A percentile compares a stretch with the other conserved stretches of the same genome.
Conservation (phyloP, 2,797 vertebrate genomes). For the Molossus molossus region DNA sequence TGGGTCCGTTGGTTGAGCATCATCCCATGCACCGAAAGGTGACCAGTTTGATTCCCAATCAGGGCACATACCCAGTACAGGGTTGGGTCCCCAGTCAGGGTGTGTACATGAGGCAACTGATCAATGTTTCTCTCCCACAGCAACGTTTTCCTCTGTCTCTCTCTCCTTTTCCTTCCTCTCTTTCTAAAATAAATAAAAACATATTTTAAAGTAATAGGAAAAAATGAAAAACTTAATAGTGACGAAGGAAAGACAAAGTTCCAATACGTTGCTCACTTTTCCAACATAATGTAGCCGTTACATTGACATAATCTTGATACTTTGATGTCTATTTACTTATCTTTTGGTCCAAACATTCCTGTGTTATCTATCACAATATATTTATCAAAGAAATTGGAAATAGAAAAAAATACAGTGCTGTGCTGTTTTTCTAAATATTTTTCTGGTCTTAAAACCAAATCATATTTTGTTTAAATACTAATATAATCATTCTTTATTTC, state of each 20-base stretch:
- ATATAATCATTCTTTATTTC: constrained; percentile 26
- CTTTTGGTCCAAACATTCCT: constrained; percentile 1
- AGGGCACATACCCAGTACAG: too few relatives aligned
- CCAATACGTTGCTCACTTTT: constrained; percentile 25
- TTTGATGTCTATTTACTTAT: constrained; percentile 18
- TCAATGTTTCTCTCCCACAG: too few relatives aligned
- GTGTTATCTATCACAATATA: constrained; percentile 42
- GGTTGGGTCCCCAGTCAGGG: too few relatives aligned
- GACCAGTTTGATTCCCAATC: too few relatives aligned
- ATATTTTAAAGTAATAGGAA: background rate
- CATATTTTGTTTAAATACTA: constrained; percentile 23
- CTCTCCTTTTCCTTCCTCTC: too few relatives aligned
- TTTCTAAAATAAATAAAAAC: too few relatives aligned
- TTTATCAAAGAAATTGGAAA: constrained; percentile 46
- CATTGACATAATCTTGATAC: background rate
- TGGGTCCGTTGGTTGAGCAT: too few relatives aligned
- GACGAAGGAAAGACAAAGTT: constrained; percentile 10
- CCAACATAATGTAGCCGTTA: background rate
- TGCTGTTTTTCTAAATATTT: constrained; percentile 28
- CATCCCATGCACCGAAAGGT: too few relatives aligned
- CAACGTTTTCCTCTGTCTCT: too few relatives aligned
- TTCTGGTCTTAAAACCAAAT: constrained; percentile 45
- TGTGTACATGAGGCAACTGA: too few relatives aligned
- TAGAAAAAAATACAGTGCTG: background rate
- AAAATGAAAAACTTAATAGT: background rate